Evolutionary conservation across 2,888 invertebrate genomes (phyloP), one percentile per base, ranked within the genome.

Genomic region (Strigamia crassipes): DNA sequence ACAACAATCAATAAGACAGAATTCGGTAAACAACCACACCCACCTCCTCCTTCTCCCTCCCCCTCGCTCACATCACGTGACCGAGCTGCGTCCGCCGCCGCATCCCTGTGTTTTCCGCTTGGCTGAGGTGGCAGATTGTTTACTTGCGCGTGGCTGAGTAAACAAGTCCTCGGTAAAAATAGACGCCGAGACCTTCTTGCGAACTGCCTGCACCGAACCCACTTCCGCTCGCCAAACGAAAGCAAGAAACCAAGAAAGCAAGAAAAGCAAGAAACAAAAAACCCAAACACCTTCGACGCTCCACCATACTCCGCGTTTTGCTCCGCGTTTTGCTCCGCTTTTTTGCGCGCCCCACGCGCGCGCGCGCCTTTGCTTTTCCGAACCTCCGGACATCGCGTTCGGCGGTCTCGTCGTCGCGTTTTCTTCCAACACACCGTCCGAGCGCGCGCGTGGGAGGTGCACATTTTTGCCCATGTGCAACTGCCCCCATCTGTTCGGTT

Each of bases 91-190:
- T 38, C 78, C 38, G 78, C 34, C 41, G 78, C 78, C 78, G 78
- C 9, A 34, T 78, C 41, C 38, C 41, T 78, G 78, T 78, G 38
- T 78, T 78, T 42, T 78, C 66, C 66, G 66, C 66, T 66, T 66
- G 66, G 78, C 42, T 38, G 78, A 78, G 78, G 78, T 78, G 78
- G 78, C 78, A 42, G 41, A 38, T 78, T 78, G 78, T 78, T 78
- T 78, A 78, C 78, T 78, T 78, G 78, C 34, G 38, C 41, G 78
- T 42, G 78, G 41, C 78, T 78, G 78, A 78, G 78, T 78, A 78
- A 78, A 78, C 78, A 78, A 78, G 78, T 38, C 38, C 78, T 42
- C 41, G 42, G 78, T 78, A 78, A 78, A 78, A 78, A 78, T 78
- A 78, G 78, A 38, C 78, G 38, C 78, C 15, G 41, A 38, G 8